Percentiles rank a stretch among this genome's conserved stretches.
Conservation (phyloP, 1,140 invertebrate genomes). For the Brachionus koreanus region DNA sequence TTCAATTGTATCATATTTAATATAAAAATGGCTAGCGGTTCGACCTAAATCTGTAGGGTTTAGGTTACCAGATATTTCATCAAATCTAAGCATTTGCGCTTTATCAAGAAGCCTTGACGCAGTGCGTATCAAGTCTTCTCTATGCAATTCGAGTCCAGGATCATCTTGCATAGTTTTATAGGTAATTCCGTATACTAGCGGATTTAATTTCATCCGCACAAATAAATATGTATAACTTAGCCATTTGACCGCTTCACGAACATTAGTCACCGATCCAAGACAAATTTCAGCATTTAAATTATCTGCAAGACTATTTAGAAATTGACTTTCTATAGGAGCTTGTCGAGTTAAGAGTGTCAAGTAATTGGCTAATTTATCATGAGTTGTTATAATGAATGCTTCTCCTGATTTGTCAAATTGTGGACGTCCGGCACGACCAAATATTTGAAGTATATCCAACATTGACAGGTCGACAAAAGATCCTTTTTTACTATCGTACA, state of each 20-base stretch:
- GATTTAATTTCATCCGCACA: slow-evolving; percentile 88
- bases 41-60: slow-evolving; percentile 79
- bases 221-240: slow-evolving; percentile 93
- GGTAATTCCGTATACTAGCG: slow-evolving; percentile 79
- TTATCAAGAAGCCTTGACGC: slow-evolving; percentile 82
- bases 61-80: slow-evolving; percentile 75
- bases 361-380: slow-evolving; percentile 89
- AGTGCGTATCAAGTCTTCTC: slow-evolving; percentile 71
- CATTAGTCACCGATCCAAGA: slow-evolving; percentile 86
- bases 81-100: slow-evolving; percentile 87
- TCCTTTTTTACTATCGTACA: slow-evolving; percentile 92
- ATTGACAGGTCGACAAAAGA: slow-evolving; percentile 90
- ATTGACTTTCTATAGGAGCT: slow-evolving; percentile 95
- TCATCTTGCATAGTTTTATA: slow-evolving; percentile 67
- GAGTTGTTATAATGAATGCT: slow-evolving; percentile 89
- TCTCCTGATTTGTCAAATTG: slow-evolving; percentile 72
- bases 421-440: slow-evolving; percentile 90
- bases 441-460: slow-evolving; percentile 97
- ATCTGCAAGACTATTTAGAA: slow-evolving; percentile 82
- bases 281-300: slow-evolving; percentile 93
- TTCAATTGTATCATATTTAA: slow-evolving; percentile 92
- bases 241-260: slow-evolving; percentile 95
- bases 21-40: slow-evolving; percentile 94
- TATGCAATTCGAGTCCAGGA: slow-evolving; percentile 68
- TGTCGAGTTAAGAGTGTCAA: slow-evolving; percentile 88